Evolutionary conservation across 2,113 vertebrate genomes (phyloP).

Genomic region (Lathamus discolor): DNA sequence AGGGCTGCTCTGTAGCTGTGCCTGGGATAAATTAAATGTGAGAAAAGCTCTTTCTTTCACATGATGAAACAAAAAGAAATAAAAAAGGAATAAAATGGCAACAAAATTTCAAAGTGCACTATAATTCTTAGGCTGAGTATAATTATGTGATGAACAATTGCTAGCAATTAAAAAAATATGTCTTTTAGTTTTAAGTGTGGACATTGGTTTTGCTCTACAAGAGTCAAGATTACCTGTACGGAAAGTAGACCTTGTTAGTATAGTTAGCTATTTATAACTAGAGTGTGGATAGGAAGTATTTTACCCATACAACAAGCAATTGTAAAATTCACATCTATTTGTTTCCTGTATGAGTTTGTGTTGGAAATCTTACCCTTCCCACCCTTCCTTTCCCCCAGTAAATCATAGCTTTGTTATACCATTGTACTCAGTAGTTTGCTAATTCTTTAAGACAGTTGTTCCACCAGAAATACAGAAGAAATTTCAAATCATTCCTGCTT

Average conservation of each 20-base stretch:
- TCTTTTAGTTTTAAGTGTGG: neutral
- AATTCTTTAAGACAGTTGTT: neutral
- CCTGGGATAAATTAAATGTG: neutral
- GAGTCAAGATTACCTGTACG: too few species aligned
- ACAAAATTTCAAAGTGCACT: neutral
- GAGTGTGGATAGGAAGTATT: neutral
- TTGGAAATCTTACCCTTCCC: neutral
- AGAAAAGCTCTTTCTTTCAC: neutral
- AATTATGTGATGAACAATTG: neutral
- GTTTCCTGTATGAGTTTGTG: neutral
- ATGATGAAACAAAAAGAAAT: neutral
- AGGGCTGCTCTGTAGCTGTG: neutral
- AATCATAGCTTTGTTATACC: neutral
- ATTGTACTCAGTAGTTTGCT: rapidly evolving
- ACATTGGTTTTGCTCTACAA: neutral
- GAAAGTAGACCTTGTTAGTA: neutral
- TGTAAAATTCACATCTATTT: neutral
- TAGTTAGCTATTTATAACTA: neutral
- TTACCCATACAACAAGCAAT: neutral
- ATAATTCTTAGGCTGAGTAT: neutral
- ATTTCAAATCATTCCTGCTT: neutral
- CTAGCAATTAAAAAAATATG: neutral
- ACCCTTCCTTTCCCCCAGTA: neutral
- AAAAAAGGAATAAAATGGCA: neutral
- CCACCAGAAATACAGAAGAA: neutral